A percentile compares a stretch with the other conserved stretches of the same genome.
Evolutionary conservation across 2,797 vertebrate genomes (phyloP).

Genomic region (Cetoscarus ocellatus): DNA sequence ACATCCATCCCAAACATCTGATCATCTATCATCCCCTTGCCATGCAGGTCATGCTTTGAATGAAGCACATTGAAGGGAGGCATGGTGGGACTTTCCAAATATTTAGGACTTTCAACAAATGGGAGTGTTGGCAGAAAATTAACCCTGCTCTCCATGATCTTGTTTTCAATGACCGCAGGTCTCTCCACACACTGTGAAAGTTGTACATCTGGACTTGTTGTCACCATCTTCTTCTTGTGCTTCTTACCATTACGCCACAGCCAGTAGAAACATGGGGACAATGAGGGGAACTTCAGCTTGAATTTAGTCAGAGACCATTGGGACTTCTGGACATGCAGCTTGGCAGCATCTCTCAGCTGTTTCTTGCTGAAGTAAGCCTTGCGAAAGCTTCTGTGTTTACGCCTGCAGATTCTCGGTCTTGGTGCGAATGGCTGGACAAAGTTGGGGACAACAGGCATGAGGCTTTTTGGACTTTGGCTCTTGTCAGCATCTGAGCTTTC

Average conservation of each 20-base stretch:
- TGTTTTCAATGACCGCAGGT: not conserved
- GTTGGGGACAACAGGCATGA: conserved; percentile 25
- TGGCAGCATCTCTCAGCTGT: conserved; percentile 87
- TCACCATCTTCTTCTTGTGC: conserved; percentile 38
- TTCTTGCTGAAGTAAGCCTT: conserved; percentile 87
- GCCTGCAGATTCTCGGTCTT: conserved; percentile 66
- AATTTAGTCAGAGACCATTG: conserved; percentile 90
- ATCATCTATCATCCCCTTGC: conserved; percentile 73
- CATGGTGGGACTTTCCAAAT: conserved; percentile 24
- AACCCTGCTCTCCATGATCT: not conserved
- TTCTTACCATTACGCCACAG: conserved; percentile 86
- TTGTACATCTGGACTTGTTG: conserved; percentile 22
- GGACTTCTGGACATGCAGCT: conserved; percentile 84
- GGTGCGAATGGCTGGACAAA: conserved; percentile 20
- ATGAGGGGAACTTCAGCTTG: conserved; percentile 89
- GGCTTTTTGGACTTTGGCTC: conserved; percentile 73
- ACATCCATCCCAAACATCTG: conserved; percentile 91
- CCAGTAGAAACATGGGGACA: conserved; percentile 92
- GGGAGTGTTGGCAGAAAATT: conserved; percentile 16
- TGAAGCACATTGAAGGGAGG: conserved; percentile 46
- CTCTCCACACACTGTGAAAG: conserved; percentile 16
- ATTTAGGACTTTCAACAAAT: conserved; percentile 47
- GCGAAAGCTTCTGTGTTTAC: conserved; percentile 68
- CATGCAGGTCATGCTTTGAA: conserved; percentile 55
- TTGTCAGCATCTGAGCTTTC: conserved; percentile 81